phyloP scores from a whole-genome alignment of 1,140 invertebrate species.

The Heliconius hermathena region DNA sequence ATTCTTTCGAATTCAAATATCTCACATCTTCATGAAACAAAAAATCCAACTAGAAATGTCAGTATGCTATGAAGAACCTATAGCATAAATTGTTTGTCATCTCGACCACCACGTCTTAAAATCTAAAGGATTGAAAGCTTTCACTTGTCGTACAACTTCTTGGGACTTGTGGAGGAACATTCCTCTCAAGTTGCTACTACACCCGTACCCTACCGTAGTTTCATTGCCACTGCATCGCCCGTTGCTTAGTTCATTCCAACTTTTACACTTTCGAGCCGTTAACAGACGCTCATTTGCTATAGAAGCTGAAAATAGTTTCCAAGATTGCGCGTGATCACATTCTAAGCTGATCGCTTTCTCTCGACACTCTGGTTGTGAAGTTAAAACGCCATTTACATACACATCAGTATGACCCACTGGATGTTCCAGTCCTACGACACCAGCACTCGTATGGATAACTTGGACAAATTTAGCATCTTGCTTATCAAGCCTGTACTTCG shows the following conservation, averaged over 20 bases:
- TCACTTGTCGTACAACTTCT: conserved; percentile 32
- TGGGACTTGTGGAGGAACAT: conserved; percentile 61
- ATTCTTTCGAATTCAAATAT: too few species aligned
- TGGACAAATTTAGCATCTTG: conserved; percentile 77
- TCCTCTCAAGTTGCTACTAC: conserved; percentile 45
- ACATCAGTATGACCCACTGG: conserved; percentile 71
- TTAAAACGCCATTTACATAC: conserved; percentile 60
- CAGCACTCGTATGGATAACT: conserved; percentile 78
- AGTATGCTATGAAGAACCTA: too few species aligned
- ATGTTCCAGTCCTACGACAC: conserved; percentile 67
- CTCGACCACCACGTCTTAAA: conserved; percentile 49
- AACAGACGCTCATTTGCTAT: conserved; percentile 47
- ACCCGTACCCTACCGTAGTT: conserved; percentile 53
- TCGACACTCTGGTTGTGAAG: conserved; percentile 61
- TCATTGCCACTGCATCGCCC: conserved; percentile 56
- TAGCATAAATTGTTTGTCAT: conserved; percentile 11
- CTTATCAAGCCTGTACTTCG: conserved; percentile 67
- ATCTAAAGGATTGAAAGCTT: conserved; percentile 58
- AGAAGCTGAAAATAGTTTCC: conserved; percentile 60
- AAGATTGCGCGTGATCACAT: conserved; percentile 65
- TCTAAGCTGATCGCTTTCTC: conserved; percentile 52
- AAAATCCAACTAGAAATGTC: too few species aligned
- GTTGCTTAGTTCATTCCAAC: conserved; percentile 53
- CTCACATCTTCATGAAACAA: too few species aligned
- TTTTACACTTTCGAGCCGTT: conserved; percentile 48